A percentile compares a stretch with the other conserved stretches of the same genome.
Conservation (phyloP, 2,113 vertebrate genomes). For the Tichodroma muraria region DNA sequence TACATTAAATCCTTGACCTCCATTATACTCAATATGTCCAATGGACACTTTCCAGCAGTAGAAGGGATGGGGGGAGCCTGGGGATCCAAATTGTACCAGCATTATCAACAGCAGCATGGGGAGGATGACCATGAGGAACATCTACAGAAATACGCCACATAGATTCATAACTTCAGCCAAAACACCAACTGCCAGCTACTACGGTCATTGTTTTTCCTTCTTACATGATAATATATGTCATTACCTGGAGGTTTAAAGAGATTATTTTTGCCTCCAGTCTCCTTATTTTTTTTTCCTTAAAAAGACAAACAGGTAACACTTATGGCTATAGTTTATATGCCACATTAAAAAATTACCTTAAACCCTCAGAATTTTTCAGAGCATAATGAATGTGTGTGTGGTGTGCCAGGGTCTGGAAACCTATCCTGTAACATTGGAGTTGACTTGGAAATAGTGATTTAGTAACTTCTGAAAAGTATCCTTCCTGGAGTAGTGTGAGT, state of each 20-base stretch:
- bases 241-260: background rate
- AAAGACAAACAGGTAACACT: background rate
- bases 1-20: slow-evolving; percentile 96
- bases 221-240: background rate
- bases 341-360: background rate
- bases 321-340: background rate
- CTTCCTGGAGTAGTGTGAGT: background rate
- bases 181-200: slow-evolving; percentile 56
- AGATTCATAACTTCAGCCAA: slow-evolving; percentile 78
- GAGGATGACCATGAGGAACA: slow-evolving; percentile 75
- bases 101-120: slow-evolving; percentile 80
- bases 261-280: background rate
- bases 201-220: background rate
- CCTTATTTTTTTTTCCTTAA: background rate
- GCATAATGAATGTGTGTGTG: background rate
- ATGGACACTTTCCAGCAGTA: slow-evolving; percentile 69
- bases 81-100: slow-evolving; percentile 79
- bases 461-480: background rate
- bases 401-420: background rate
- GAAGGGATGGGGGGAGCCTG: slow-evolving; percentile 61
- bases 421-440: background rate
- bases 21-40: slow-evolving; percentile 90
- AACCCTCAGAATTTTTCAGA: background rate
- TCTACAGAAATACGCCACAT: slow-evolving; percentile 80
- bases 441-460: background rate